These are phyloP conservation scores for Epinotia ramella DNA, from an alignment of 2,888 invertebrate species.

Conservation along the genomic window DNA sequence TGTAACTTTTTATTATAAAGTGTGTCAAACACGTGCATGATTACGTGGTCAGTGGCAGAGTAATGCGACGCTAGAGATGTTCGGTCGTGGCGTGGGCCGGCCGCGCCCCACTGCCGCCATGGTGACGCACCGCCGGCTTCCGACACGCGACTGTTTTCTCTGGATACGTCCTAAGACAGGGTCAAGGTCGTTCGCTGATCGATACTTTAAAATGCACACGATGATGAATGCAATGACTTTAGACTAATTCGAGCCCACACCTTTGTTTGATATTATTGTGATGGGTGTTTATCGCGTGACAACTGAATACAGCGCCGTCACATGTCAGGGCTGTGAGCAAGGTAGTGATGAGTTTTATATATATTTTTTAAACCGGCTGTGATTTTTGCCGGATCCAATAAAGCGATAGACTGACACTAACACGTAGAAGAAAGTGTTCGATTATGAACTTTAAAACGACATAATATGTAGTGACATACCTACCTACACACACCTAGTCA, in stretches of 20 bases:
- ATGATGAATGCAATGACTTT: too few species aligned
- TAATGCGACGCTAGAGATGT: conserved; percentile 45
- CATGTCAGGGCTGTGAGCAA: too few species aligned
- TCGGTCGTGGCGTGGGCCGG: conserved; percentile 65
- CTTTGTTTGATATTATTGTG: too few species aligned
- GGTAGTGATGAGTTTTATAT: too few species aligned
- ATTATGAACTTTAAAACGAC: neutral
- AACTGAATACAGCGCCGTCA: too few species aligned
- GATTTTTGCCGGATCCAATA: too few species aligned
- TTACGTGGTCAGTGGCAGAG: conserved; percentile 49
- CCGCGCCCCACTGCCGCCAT: conserved; percentile 69
- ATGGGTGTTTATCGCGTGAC: too few species aligned
- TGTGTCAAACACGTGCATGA: conserved; percentile 59
- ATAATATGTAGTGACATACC: too few species aligned
- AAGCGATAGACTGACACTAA: too few species aligned
- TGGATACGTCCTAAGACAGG: conserved; percentile 52
- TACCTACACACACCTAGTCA: neutral
- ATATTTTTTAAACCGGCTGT: too few species aligned
- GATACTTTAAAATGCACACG: too few species aligned
- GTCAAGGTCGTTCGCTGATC: conserved; percentile 10
- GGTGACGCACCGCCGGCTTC: conserved; percentile 67
- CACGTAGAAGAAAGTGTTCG: neutral
- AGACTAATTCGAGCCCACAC: too few species aligned
- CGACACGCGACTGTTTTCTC: conserved; percentile 48
- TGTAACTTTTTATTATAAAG: conserved; percentile 21